Percentiles rank a stretch among this genome's conserved stretches.
Evolutionary conservation across 2,888 invertebrate species (phyloP).

Genomic region (Drosophila maculinotata): DNA sequence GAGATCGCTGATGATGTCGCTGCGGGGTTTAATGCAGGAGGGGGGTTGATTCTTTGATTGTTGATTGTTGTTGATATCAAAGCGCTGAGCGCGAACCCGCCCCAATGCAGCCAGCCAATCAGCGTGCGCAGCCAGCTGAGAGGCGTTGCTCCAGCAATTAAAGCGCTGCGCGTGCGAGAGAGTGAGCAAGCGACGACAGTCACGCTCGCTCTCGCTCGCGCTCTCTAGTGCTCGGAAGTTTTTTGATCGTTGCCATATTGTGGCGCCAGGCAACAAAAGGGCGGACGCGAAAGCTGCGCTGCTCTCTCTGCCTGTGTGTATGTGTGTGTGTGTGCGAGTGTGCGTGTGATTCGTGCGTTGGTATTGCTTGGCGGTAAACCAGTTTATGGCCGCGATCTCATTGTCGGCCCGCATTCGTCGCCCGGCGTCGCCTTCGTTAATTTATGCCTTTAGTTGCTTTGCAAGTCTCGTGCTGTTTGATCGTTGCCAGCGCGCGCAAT

Average conservation of each 20-base stretch:
- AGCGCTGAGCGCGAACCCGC: slow-evolving; percentile 58
- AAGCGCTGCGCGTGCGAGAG: slow-evolving; percentile 43
- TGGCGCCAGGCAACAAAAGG: slow-evolving; percentile 69
- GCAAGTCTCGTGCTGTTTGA: slow-evolving; percentile 83
- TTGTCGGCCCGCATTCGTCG: slow-evolving; percentile 62
- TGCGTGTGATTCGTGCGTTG: slow-evolving; percentile 23
- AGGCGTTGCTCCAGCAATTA: slow-evolving; percentile 69
- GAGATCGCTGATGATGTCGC: slow-evolving; percentile 53
- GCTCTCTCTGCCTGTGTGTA: slow-evolving; percentile 24
- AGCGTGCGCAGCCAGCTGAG: slow-evolving; percentile 46
- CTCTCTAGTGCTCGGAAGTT: slow-evolving; percentile 23
- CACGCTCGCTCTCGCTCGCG: slow-evolving; percentile 25
- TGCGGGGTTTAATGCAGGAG: no score
- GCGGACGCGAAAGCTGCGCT: slow-evolving; percentile 72
- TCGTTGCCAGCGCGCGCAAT: slow-evolving; percentile 76
- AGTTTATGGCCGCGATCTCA: slow-evolving; percentile 76
- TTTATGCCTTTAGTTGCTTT: slow-evolving; percentile 84
- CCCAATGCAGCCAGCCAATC: slow-evolving; percentile 65
- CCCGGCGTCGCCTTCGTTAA: slow-evolving; percentile 79
- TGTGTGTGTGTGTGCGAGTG: slow-evolving; percentile 17
- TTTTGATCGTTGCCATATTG: slow-evolving; percentile 84
- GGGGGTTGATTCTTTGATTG: slow-evolving; percentile 57
- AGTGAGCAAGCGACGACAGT: slow-evolving; percentile 10
- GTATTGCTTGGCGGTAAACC: slow-evolving; percentile 63
- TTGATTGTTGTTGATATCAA: slow-evolving; percentile 71